These are phyloP conservation scores for Danio jaintianensis DNA, from an alignment of 2,797 vertebrate species.

Conservation along the genomic window DNA sequence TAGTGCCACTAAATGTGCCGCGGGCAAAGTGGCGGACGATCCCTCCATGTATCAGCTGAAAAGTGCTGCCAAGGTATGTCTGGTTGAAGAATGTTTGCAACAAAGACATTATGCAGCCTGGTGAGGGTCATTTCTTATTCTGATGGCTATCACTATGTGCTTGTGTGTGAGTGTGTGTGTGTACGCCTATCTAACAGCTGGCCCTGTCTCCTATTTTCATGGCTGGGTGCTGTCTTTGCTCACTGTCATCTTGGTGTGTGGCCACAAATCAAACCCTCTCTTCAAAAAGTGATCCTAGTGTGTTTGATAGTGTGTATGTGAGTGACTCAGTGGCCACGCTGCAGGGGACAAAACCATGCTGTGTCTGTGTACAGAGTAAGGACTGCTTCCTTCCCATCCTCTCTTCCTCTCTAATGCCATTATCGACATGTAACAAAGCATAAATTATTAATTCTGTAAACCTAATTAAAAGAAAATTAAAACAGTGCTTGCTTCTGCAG, in stretches of 20 bases:
- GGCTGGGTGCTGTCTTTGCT: slow-evolving; percentile 20
- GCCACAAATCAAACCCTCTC: slow-evolving; percentile 28
- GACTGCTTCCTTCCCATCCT: slow-evolving; percentile 35
- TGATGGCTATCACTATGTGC: slow-evolving; percentile 4
- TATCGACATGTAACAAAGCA: slow-evolving; percentile 16
- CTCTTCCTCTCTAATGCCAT: slow-evolving; percentile 20
- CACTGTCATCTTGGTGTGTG: slow-evolving; percentile 52
- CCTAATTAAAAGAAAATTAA: slow-evolving; percentile 26
- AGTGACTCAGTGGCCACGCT: slow-evolving; percentile 34
- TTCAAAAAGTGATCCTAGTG: slow-evolving; percentile 38
- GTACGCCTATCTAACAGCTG: slow-evolving; percentile 30
- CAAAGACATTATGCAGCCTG: slow-evolving; percentile 32
- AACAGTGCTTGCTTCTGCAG: slow-evolving; percentile 1
- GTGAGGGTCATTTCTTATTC: slow-evolving; percentile 30
- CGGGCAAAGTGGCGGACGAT: slow-evolving; percentile 94
- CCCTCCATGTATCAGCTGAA: slow-evolving; percentile 99
- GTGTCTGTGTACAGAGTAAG: slow-evolving; percentile 33
- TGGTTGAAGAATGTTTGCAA: slow-evolving; percentile 58
- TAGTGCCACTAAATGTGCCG: slow-evolving; percentile 95
- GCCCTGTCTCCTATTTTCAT: slow-evolving; percentile 41
- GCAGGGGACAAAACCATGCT: slow-evolving; percentile 41
- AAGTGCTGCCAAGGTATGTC: slow-evolving; percentile 93
- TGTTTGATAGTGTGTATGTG: slow-evolving; percentile 16
- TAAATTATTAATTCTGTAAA: slow-evolving; percentile 10
- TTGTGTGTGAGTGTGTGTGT: slow-evolving; percentile 13